These are phyloP conservation scores for Typhlomys cinereus DNA, from an alignment of 2,113 vertebrate species.

Conservation along the genomic window DNA sequence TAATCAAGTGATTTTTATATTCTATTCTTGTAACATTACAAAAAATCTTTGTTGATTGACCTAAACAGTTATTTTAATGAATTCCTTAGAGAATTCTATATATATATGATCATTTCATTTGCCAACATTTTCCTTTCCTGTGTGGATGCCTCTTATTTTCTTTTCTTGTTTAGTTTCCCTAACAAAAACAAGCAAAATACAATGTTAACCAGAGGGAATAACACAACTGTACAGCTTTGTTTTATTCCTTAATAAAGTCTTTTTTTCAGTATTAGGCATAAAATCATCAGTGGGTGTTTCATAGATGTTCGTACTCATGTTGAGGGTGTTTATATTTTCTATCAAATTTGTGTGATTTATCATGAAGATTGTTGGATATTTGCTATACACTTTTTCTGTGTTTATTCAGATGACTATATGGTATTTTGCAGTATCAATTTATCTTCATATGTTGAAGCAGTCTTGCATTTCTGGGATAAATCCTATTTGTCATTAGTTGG, in stretches of 20 bases:
- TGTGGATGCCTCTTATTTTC: background rate
- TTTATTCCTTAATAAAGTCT: background rate
- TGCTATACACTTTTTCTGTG: background rate
- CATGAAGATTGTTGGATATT: background rate
- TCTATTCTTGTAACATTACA: background rate
- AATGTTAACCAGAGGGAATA: background rate
- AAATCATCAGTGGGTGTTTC: background rate
- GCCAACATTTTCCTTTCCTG: background rate
- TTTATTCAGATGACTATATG: background rate
- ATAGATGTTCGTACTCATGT: background rate
- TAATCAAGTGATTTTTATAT: background rate
- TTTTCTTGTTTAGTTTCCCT: constrained; percentile 30
- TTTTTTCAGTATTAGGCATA: background rate
- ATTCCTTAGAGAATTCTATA: background rate
- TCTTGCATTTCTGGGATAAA: background rate
- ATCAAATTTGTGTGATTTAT: background rate
- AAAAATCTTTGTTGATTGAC: background rate
- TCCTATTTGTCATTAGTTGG: background rate
- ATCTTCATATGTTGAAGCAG: background rate
- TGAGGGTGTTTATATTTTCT: background rate
- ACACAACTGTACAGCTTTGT: background rate
- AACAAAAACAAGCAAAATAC: background rate
- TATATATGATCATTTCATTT: background rate
- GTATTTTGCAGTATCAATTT: background rate
- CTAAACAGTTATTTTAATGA: background rate